These are phyloP conservation scores for Forbesichthys papilliferus DNA, from an alignment of 2,113 vertebrate species.

Conservation along the genomic window DNA sequence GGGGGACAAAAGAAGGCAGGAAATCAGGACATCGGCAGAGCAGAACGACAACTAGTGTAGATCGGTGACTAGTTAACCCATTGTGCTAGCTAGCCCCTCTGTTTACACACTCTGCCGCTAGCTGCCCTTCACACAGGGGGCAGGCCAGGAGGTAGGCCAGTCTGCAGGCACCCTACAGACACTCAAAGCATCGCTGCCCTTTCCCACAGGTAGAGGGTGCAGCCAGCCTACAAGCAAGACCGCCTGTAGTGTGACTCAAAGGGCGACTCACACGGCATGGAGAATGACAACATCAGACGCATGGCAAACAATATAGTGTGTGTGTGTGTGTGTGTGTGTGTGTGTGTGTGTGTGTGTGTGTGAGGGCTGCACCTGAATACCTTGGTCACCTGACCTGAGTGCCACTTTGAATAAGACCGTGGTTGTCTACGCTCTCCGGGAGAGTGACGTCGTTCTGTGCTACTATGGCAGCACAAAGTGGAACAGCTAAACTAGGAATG, in stretches of 20 bases:
- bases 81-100: slow-evolving; percentile 30
- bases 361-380: slow-evolving; percentile 30
- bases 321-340: background rate
- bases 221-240: slow-evolving; percentile 26
- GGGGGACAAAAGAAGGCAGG: slow-evolving; percentile 45
- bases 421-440: slow-evolving; percentile 56
- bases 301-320: slow-evolving; percentile 1
- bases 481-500: background rate
- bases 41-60: slow-evolving; percentile 65
- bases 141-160: slow-evolving; percentile 5
- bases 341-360: too few species aligned
- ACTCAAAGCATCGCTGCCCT: slow-evolving; percentile 3
- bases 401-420: slow-evolving; percentile 30
- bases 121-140: slow-evolving; percentile 50
- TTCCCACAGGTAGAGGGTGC: slow-evolving; percentile 27
- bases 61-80: slow-evolving; percentile 66
- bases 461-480: slow-evolving; percentile 11
- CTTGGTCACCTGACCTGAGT: slow-evolving; percentile 35
- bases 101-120: slow-evolving; percentile 40
- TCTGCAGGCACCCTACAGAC: slow-evolving; percentile 19
- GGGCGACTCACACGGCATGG: slow-evolving; percentile 5
- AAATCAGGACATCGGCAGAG: slow-evolving; percentile 67
- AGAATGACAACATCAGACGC: slow-evolving; percentile 34
- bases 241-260: slow-evolving; percentile 20
- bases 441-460: slow-evolving; percentile 1